Evolutionary conservation across 2,888 invertebrate genomes (phyloP), one percentile per base, ranked within the genome.

Genomic region (Abrostola triplasia): DNA sequence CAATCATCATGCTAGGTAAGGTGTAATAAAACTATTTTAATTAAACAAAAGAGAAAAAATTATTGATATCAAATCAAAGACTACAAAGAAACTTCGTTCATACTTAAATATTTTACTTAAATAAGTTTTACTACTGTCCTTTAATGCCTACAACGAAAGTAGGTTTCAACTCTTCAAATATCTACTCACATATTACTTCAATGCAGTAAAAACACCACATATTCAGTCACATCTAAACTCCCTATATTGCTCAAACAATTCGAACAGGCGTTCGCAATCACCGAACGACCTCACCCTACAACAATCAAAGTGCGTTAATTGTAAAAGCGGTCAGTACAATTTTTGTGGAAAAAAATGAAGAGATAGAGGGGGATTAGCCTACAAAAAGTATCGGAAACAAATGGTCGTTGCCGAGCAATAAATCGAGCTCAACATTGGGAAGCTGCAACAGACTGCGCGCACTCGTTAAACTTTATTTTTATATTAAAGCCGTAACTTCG

Each of bases 401-500:
- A 92, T 89, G 88, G 87, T 87, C 81, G 83, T 83, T 79, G 79
- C 83, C 77, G 76, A 81, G 89, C 90, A 90, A 92, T 93, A 93
- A 92, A 92, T 93, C 89, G 89, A 76, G 90, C 88, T 90, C 88
- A 90, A 88, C 90, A 92, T 89, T 90, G 89, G 84, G 83, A 86
- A 84, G 86, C 86, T 87, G 89, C 91, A 88, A 83, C 92, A 90
- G 87, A 86, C 90, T 91, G 92, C 86, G 85, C 84, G 79, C 84
- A 83, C 90, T 89, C 92, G 92, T 92, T 90, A 92, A 91, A 93
- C 90, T 93, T 93, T 93, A 93, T 93, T 93, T 93, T 93, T 92
- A 91, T 91, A 92, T 92, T 90, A 90, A 91, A 90, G 84, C 90
- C 90, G 92, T 92, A 92, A 93, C 92, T 93, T 86, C 84, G 79